Evolutionary conservation across 1,140 invertebrate species (phyloP).

Genomic region (Platorchestia sp.): DNA sequence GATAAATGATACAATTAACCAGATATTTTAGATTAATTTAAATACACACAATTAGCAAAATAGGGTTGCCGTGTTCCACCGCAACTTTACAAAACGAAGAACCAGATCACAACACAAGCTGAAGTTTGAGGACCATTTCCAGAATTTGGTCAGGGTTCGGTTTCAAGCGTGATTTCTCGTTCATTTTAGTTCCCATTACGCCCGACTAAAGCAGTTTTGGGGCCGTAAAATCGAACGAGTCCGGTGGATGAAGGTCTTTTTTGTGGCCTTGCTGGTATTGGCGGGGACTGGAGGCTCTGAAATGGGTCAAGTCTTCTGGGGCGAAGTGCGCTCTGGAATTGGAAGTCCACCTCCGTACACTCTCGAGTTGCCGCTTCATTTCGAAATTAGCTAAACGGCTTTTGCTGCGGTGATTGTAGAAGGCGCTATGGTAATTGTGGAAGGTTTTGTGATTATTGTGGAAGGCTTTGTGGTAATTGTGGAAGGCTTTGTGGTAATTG

Average conservation of each 20-base stretch:
- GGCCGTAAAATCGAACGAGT: conserved; percentile 33
- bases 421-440: no score
- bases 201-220: conserved; percentile 16
- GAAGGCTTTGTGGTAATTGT: no score
- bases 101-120: neutral
- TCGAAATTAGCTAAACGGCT: neutral
- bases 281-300: neutral
- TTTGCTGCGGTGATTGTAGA: no score
- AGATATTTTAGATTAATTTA: no score
- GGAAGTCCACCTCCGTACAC: neutral
- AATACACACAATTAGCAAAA: no score
- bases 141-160: neutral
- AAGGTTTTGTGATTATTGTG: no score
- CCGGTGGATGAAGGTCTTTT: neutral
- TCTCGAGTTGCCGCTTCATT: neutral
- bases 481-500: no score
- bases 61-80: no score
- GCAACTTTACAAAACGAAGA: neutral
- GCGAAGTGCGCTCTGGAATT: neutral
- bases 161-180: neutral
- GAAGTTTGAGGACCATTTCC: neutral
- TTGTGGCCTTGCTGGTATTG: neutral
- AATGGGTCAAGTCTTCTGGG: neutral
- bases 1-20: no score
- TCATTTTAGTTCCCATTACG: conserved; percentile 17